Percentiles rank a stretch among this genome's conserved stretches.
phyloP scores from a whole-genome alignment of 37 sponge, comb jelly and placozoan species.

The Haliclona indistincta region DNA sequence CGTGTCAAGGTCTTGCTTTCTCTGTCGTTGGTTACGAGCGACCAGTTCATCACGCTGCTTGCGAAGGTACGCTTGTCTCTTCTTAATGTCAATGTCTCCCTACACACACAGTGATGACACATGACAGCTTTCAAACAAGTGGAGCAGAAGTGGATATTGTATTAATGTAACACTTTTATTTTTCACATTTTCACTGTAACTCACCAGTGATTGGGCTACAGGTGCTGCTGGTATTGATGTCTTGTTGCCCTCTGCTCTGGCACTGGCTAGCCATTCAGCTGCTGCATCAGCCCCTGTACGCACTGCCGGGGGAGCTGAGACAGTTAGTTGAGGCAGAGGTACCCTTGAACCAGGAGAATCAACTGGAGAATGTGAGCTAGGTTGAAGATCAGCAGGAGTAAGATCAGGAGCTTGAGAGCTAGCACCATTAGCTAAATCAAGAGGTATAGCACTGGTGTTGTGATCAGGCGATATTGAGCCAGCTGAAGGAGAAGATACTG shows the following conservation, averaged over 20 bases:
- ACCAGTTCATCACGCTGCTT: neutral
- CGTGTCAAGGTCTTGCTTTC: neutral
- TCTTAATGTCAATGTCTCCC: neutral
- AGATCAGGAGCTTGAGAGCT: neutral
- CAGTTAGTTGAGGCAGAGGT: too few relatives aligned
- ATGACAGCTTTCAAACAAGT: neutral
- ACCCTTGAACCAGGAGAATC: neutral
- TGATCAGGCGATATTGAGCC: too few relatives aligned
- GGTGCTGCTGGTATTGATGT: neutral
- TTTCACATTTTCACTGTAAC: neutral
- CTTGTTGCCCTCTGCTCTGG: constrained; percentile 19
- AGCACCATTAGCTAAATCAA: too few relatives aligned
- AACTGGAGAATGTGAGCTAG: neutral
- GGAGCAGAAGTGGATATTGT: neutral
- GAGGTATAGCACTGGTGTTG: too few relatives aligned
- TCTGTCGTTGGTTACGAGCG: neutral
- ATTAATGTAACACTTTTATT: neutral
- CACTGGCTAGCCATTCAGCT: constrained; percentile 47
- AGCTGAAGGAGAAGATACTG: too few relatives aligned
- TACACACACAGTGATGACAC: neutral
- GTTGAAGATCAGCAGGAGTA: neutral
- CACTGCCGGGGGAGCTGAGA: neutral
- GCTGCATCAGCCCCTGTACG: constrained; percentile 33
- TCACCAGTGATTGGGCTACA: neutral
- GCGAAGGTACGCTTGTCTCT: neutral